A percentile compares a stretch with the other conserved stretches of the same genome.
Conservation (phyloP, 2,888 invertebrate species). For the Pandemis corylana region DNA sequence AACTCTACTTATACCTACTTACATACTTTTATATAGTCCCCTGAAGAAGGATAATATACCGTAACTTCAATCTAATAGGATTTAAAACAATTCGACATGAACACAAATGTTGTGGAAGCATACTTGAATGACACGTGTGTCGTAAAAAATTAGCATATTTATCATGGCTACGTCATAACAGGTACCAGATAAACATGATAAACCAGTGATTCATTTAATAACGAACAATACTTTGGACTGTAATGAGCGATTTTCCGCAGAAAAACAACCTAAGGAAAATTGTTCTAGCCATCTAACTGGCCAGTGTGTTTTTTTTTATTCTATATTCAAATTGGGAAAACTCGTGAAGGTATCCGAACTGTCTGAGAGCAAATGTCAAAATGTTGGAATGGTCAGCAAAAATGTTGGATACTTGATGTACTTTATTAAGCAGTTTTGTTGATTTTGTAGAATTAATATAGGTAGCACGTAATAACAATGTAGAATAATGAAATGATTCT, state of each 20-base stretch:
- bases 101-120: too few relatives aligned
- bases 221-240: background rate
- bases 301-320: background rate
- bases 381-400: background rate
- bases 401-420: background rate
- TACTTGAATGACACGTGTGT: slow-evolving; percentile 21
- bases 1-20: too few relatives aligned
- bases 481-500: too few relatives aligned
- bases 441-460: too few relatives aligned
- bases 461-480: too few relatives aligned
- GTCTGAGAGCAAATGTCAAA: background rate
- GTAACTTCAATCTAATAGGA: too few relatives aligned
- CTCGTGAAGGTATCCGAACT: background rate
- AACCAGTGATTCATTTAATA: slow-evolving; percentile 22
- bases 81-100: too few relatives aligned
- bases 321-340: background rate
- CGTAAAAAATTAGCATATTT: slow-evolving; percentile 35
- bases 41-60: too few relatives aligned
- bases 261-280: background rate
- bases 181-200: slow-evolving; percentile 11
- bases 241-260: slow-evolving; percentile 5
- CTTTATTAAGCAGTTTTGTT: too few relatives aligned
- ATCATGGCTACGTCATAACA: slow-evolving; percentile 22
- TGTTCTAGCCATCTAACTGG: background rate
- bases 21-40: too few relatives aligned